Percentiles rank a stretch among this genome's conserved stretches.
Conservation (phyloP, 2,888 invertebrate species). For the Cosmia pyralina region DNA sequence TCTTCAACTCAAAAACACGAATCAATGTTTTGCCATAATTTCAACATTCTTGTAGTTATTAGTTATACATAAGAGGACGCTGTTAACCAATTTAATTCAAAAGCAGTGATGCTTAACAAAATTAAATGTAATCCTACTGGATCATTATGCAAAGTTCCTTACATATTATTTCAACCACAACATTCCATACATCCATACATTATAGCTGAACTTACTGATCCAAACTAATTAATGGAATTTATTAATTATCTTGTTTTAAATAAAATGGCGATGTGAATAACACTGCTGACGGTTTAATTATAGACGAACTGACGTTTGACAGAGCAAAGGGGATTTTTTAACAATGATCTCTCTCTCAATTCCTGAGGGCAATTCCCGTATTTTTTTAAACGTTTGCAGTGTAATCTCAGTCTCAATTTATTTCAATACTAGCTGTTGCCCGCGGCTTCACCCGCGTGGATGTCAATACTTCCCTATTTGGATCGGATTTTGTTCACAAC, state of each 20-base stretch:
- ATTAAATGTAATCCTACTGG: neutral
- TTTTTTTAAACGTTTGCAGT: too few species aligned
- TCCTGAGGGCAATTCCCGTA: neutral
- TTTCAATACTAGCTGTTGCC: too few species aligned
- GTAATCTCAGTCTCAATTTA: too few species aligned
- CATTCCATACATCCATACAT: conserved; percentile 12
- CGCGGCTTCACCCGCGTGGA: too few species aligned
- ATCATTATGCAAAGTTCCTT: neutral
- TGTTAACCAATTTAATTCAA: neutral
- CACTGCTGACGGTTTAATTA: conserved; percentile 33
- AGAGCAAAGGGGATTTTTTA: neutral
- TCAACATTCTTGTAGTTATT: neutral
- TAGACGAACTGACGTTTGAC: conserved; percentile 12
- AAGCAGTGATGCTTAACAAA: neutral
- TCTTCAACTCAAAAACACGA: neutral
- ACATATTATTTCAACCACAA: conserved; percentile 27
- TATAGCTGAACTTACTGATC: conserved; percentile 31
- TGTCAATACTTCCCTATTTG: too few species aligned
- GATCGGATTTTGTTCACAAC: too few species aligned
- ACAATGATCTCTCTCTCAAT: neutral
- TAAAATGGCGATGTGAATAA: conserved; percentile 21
- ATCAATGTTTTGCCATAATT: neutral
- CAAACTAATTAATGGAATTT: conserved; percentile 40
- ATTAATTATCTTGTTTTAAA: conserved; percentile 43
- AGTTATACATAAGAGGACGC: neutral